These are phyloP conservation scores for Pterostichus niger DNA, from an alignment of 2,888 invertebrate genomes.

Conservation along the genomic window DNA sequence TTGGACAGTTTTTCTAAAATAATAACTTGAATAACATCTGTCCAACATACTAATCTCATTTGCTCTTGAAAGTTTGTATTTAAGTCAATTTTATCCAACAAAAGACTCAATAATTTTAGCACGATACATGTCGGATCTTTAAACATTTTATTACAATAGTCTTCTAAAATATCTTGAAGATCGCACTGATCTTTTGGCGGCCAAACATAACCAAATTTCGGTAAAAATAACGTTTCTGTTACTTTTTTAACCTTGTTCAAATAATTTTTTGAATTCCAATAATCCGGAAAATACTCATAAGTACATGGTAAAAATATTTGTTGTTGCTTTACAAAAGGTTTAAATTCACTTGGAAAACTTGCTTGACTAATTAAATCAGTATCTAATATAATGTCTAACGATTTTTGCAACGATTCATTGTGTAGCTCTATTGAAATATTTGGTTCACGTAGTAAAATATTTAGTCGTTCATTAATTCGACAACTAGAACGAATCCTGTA, in stretches of 20 bases:
- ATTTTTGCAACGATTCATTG: constrained; percentile 83
- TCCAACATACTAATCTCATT: constrained; percentile 74
- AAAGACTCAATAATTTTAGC: constrained; percentile 71
- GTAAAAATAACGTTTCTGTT: constrained; percentile 80
- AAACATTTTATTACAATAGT: constrained; percentile 79
- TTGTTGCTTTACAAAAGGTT: constrained; percentile 77
- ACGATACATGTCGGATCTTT: constrained; percentile 70
- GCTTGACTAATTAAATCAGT: constrained; percentile 81
- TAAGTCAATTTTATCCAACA: constrained; percentile 76
- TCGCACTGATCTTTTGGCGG: constrained; percentile 76
- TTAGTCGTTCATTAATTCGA: constrained; percentile 76
- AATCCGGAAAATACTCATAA: constrained; percentile 83
- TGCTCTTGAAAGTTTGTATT: constrained; percentile 75
- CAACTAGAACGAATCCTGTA: constrained; percentile 77
- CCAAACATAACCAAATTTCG: constrained; percentile 77
- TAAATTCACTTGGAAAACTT: constrained; percentile 84
- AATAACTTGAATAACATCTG: constrained; percentile 80
- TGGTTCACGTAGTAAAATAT: constrained; percentile 79
- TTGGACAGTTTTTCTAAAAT: constrained; percentile 79
- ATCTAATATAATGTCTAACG: constrained; percentile 81
- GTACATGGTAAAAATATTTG: constrained; percentile 82
- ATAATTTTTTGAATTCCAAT: constrained; percentile 80
- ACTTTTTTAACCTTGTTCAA: constrained; percentile 78
- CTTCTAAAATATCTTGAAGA: constrained; percentile 78
- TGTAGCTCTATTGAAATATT: constrained; percentile 82